These are phyloP conservation scores for Lutjanus campechanus DNA, from an alignment of 2,797 vertebrate species.

Conservation along the genomic window DNA sequence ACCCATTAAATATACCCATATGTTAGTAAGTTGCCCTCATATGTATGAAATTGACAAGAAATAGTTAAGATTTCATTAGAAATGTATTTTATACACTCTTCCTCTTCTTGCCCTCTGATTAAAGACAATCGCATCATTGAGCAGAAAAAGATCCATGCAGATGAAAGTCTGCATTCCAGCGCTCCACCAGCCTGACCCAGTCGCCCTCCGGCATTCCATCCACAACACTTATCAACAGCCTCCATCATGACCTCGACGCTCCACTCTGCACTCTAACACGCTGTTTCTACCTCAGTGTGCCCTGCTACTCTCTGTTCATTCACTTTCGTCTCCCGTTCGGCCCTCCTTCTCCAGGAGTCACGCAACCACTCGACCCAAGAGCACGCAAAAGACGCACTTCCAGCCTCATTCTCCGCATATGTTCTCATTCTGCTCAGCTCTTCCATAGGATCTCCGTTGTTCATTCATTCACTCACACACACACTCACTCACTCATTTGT, in stretches of 20 bases:
- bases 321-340: too few species aligned
- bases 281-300: not conserved
- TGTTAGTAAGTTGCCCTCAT: too few species aligned
- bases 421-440: constrained; percentile 2
- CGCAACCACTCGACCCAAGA: not conserved
- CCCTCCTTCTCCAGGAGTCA: not conserved
- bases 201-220: constrained; percentile 38
- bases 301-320: not conserved
- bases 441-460: constrained; percentile 37
- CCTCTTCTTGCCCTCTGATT: not conserved
- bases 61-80: too few species aligned
- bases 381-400: not conserved
- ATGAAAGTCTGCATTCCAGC: constrained; percentile 66
- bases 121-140: constrained; percentile 69
- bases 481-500: constrained; percentile 24
- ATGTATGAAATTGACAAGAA: too few species aligned
- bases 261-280: not conserved
- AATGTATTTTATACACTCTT: too few species aligned
- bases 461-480: constrained; percentile 43
- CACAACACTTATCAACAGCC: constrained; percentile 18
- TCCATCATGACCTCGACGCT: not conserved
- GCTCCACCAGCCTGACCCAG: constrained; percentile 6
- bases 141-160: constrained; percentile 25
- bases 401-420: not conserved
- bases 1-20: too few species aligned